Evolutionary conservation across 2,113 vertebrate species (phyloP).

Genomic region (Pseudopodoces humilis): DNA sequence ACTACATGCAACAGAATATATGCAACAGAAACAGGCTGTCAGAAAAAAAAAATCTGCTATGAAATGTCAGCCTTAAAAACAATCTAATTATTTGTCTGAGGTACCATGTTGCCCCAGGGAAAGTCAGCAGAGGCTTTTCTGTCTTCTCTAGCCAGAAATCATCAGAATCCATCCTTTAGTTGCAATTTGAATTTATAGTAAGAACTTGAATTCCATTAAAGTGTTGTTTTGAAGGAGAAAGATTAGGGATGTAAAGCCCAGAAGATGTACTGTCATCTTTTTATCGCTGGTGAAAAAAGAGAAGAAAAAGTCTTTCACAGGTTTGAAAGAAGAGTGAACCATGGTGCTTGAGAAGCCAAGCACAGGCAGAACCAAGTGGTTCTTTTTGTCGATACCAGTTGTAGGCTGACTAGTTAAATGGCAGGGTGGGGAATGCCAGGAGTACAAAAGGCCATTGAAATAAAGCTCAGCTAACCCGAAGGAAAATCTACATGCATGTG

Average conservation of each 20-base stretch:
- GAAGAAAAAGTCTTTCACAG: not conserved
- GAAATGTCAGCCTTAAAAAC: slow-evolving; percentile 19
- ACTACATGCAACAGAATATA: not conserved
- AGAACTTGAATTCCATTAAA: not conserved
- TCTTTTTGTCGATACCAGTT: not conserved
- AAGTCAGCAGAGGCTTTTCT: not conserved
- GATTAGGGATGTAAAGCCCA: not conserved
- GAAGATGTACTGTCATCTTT: not conserved
- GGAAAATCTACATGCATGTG: not conserved
- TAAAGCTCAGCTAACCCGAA: not conserved
- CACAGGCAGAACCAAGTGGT: not conserved
- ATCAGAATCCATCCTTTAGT: not conserved
- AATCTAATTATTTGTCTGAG: not conserved
- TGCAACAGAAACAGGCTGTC: not conserved
- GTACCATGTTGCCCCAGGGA: not conserved
- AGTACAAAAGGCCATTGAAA: not conserved
- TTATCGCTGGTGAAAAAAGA: not conserved
- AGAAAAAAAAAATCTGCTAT: not conserved
- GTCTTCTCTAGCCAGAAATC: not conserved
- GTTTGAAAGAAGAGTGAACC: not conserved
- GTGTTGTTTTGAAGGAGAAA: not conserved
- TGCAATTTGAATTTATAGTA: not conserved
- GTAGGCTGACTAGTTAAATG: not conserved
- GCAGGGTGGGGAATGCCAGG: not conserved
- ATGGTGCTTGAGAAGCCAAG: not conserved